Percentiles rank a stretch among this genome's conserved stretches.
These are phyloP conservation scores for Theocolax elegans DNA, from an alignment of 1,140 invertebrate genomes.

Conservation along the genomic window DNA sequence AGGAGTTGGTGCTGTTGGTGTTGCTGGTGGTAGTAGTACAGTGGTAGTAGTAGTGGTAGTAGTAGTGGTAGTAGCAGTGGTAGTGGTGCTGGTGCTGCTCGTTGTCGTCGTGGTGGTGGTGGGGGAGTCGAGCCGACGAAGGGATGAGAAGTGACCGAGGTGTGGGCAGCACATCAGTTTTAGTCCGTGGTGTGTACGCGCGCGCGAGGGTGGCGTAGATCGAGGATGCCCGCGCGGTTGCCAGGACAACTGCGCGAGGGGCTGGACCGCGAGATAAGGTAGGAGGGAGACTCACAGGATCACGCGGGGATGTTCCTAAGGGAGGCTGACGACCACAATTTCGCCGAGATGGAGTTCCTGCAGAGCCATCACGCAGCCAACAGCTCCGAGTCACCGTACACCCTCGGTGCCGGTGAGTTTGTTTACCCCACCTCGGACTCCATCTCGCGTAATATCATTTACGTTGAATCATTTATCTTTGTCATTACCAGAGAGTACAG, in stretches of 20 bases:
- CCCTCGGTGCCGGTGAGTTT: slow-evolving; percentile 61
- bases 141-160: too few species aligned
- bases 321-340: slow-evolving; percentile 59
- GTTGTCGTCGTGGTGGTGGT: slow-evolving; percentile 58
- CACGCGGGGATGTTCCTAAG: slow-evolving; percentile 59
- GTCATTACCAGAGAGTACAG: too few species aligned
- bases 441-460: too few species aligned
- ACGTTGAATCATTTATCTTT: too few species aligned
- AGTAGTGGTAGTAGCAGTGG: slow-evolving; percentile 52
- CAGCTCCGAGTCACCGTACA: slow-evolving; percentile 65
- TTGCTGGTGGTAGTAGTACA: slow-evolving; percentile 52
- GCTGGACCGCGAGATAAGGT: slow-evolving; percentile 55
- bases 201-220: too few species aligned
- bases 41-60: slow-evolving; percentile 45
- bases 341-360: slow-evolving; percentile 68
- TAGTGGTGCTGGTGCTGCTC: background rate
- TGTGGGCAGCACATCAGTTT: too few species aligned
- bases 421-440: too few species aligned
- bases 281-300: background rate
- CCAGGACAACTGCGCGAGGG: slow-evolving; percentile 63
- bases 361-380: slow-evolving; percentile 67
- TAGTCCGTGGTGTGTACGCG: too few species aligned
- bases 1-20: too few species aligned
- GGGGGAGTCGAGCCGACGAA: too few species aligned
- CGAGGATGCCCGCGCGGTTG: too few species aligned